Evolutionary conservation across 37 sponge, comb jelly and placozoan species (phyloP).

Genomic region (Halisarca cf. caerulea): DNA sequence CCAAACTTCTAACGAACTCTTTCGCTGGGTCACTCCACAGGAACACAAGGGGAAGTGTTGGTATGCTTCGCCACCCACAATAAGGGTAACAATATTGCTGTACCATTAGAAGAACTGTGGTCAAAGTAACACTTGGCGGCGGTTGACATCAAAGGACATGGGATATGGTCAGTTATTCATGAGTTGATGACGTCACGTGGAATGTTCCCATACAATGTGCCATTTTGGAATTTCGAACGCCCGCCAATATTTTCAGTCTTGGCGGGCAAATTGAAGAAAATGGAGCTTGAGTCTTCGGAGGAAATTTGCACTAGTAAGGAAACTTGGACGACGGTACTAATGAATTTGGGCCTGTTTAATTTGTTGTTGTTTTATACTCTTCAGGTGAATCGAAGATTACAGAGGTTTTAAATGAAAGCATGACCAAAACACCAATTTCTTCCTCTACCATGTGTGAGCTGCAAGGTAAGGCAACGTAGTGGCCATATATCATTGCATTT

Average conservation of each 20-base stretch:
- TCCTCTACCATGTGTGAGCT: too few relatives aligned
- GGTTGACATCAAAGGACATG: conserved; percentile 21
- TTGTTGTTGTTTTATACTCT: too few relatives aligned
- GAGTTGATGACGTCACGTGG: conserved; percentile 8
- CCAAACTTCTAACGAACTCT: neutral
- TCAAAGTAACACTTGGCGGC: conserved; percentile 27
- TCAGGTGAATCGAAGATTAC: too few relatives aligned
- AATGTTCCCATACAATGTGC: neutral
- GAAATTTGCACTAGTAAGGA: too few relatives aligned
- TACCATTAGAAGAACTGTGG: conserved; percentile 16
- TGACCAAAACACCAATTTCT: too few relatives aligned
- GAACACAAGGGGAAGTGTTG: conserved; percentile 29
- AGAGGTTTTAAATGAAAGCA: too few relatives aligned
- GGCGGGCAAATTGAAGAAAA: conserved; percentile 1
- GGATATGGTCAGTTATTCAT: neutral
- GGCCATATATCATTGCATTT: too few relatives aligned
- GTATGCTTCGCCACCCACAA: conserved; percentile 27
- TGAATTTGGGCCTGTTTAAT: too few relatives aligned
- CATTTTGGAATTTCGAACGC: neutral
- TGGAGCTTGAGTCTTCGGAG: neutral
- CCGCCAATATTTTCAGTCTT: neutral
- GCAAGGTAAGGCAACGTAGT: too few relatives aligned
- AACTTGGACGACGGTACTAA: too few relatives aligned
- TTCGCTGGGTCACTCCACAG: too few relatives aligned
- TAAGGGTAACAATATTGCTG: conserved; percentile 9